Evolutionary conservation across 2,797 vertebrate genomes (phyloP).

Genomic region (Pteronotus mesoamericanus): DNA sequence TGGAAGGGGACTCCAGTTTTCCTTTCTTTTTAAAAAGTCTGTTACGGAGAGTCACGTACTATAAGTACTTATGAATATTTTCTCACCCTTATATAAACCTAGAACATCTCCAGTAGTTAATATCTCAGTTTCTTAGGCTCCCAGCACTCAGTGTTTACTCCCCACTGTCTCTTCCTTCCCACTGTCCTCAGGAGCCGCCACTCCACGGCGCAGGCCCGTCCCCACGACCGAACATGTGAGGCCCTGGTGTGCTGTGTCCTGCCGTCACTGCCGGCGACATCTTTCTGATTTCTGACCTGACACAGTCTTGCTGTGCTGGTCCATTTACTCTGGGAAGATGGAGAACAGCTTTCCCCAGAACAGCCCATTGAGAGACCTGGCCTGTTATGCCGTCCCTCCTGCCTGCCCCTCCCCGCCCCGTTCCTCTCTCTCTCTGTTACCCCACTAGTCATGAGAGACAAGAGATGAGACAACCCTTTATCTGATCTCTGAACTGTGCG

Average conservation of each 20-base stretch:
- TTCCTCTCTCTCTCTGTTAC: background rate
- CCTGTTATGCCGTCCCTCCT: background rate
- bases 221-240: background rate
- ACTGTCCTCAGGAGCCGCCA: accelerated
- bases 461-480: background rate
- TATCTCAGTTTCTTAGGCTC: background rate
- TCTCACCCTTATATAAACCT: background rate
- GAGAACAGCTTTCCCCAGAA: background rate
- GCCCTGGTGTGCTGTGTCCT: background rate
- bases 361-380: slow-evolving; percentile 9
- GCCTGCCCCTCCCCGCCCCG: background rate
- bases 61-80: background rate
- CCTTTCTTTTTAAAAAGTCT: background rate
- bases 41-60: background rate
- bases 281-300: background rate
- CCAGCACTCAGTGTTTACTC: background rate
- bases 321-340: background rate
- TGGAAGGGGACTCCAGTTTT: background rate
- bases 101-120: background rate
- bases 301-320: background rate
- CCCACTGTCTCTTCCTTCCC: too few relatives aligned
- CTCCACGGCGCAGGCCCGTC: background rate
- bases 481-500: background rate
- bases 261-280: background rate
- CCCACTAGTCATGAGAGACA: background rate